Base-by-base conservation (phyloP, 2,888 invertebrate species). In the Corythucha ciliata region DNA sequence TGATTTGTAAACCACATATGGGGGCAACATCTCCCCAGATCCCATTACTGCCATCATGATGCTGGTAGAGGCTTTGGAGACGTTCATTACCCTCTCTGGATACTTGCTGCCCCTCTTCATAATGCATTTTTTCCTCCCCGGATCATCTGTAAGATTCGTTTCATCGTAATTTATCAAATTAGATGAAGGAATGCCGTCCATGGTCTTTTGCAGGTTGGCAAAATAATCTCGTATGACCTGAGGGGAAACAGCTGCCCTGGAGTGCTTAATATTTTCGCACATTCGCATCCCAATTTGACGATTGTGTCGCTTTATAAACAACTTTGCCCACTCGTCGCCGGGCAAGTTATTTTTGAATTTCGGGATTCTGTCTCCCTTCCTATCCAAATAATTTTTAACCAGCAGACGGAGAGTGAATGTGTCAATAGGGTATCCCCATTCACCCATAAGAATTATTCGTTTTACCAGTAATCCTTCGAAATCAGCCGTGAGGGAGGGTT, bases 1-100 rank as follows among this genome's bases (percentile, higher is more conserved):
- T 2, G 68, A 60, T 59, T 70, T 71, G 57, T 70, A 70, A 0
- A 69, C 66, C 4, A 69, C 65, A 57, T 69, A 70, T 21, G 62
- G 60, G 4, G 69, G 68, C 24, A 69, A 56, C 2, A 67, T 20
- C 34, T 58, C 53, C 5, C 69, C 69, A 47, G 55, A 59, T 8
- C 69, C 68, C 34, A 63, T 62, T 8, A 61, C 66, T 46, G 66
- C 62, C 51, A 69, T 61, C 69, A 70, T 71, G 2, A 68, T 22
- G 3, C 24, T 25, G 3, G 24, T 22, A 4, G 40, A 48, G 2
- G 37, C 22, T 26, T 59, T 58, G 10, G 52, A 42, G 7, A 33
- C 29, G 51, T 61, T 57, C 36, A 57, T 53, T 6, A 60, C 50
- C 16, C 57, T 36, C 47, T 57, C 58, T 18, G 58, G 58, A 39